These are phyloP conservation scores for Apamea monoglypha DNA, from an alignment of 2,888 invertebrate species.

Conservation along the genomic window DNA sequence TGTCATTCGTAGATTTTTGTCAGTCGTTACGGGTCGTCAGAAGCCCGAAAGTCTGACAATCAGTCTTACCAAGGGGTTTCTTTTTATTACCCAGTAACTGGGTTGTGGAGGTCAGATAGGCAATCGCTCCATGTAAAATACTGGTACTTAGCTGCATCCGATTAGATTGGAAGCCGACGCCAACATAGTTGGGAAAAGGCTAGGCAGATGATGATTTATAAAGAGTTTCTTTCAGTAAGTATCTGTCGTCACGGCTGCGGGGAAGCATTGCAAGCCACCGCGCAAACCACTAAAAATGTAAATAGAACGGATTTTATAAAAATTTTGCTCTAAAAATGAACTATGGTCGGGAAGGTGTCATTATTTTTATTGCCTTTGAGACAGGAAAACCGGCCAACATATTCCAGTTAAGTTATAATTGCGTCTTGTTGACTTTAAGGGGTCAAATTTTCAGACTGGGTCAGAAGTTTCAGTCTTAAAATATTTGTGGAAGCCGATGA, in stretches of 20 bases:
- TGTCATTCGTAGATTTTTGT: too few relatives aligned
- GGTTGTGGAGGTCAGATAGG: too few relatives aligned
- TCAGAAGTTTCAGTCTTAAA: not conserved
- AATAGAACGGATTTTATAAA: constrained; percentile 22
- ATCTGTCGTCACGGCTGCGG: not conserved
- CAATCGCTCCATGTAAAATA: too few relatives aligned
- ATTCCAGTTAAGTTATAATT: constrained; percentile 8
- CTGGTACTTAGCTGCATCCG: too few relatives aligned
- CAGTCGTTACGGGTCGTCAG: too few relatives aligned
- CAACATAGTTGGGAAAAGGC: too few relatives aligned
- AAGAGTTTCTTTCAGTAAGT: not conserved
- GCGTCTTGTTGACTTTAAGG: not conserved
- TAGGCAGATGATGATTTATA: too few relatives aligned
- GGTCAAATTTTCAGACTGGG: not conserved
- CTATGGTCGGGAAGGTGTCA: constrained; percentile 6
- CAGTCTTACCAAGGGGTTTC: too few relatives aligned
- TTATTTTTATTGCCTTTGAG: constrained; percentile 20
- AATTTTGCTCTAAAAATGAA: constrained; percentile 33
- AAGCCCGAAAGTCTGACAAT: too few relatives aligned
- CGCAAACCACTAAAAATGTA: constrained; percentile 33
- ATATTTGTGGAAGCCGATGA: too few relatives aligned
- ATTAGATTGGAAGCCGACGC: too few relatives aligned
- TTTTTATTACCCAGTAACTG: too few relatives aligned
- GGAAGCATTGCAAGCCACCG: not conserved
- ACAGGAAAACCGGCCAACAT: constrained; percentile 16